Base-by-base conservation (phyloP, 2,888 invertebrate species). In the Tachina lurida region DNA sequence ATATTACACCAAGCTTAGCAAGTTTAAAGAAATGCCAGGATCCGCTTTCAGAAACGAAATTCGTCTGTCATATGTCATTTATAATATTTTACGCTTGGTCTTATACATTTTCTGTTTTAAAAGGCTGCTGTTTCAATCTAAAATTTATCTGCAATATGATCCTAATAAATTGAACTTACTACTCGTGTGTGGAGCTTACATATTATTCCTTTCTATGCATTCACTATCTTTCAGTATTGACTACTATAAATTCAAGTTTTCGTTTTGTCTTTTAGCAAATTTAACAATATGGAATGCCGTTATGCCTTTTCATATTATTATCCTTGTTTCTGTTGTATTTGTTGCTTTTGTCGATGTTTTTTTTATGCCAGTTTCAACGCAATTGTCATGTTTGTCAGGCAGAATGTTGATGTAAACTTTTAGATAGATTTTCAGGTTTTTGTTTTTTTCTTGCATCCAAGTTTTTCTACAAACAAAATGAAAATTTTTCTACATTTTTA, bases 321-420 rank as follows among this genome's bases (percentile, higher is more conserved):
- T 62, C 39, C 39, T 58, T 54, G 41, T 19, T 67, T 10, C 19
- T 41, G 54, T 15, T 73, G 13, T 56, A 77, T 39, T 17, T n/a
- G n/a, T 54, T 54, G 17, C 9, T 7, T 15, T 52, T 12, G 52
- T 2, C 15, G n/a, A n/a, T 67, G 39, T 8, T 31, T 22, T 3
- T 41, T 41, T 15, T 56, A 41, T 22, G 10, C n/a, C 13, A 22
- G 2, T 74, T 81, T 68, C 73, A 77, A 58, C 68, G 68, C 80
- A 81, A 74, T 81, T 81, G 84, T 81, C 76, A 80, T 73, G 77
- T 76, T 76, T 80, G 76, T 68, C 67, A 84, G 58, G 22, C 84
- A 71, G 71, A 70, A 73, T 79, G 75, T 76, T 70, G 67, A 47
- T 65, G 52, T 65, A 67, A 84, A 80, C 74, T 73, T 31, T 75